Evolutionary conservation across 2,797 vertebrate species (phyloP).

Genomic region (Avahi laniger): DNA sequence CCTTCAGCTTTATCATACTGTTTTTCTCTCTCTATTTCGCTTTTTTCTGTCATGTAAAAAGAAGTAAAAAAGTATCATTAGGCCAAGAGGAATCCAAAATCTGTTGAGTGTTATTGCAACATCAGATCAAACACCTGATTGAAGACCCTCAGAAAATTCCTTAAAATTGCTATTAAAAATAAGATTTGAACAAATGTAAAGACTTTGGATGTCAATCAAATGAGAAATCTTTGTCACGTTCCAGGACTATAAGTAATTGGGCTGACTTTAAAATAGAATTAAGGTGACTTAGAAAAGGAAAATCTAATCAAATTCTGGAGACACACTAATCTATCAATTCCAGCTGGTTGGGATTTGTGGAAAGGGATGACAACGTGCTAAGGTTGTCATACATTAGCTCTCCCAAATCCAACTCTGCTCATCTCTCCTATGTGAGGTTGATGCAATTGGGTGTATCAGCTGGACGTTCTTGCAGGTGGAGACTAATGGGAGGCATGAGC

Average conservation of each 20-base stretch:
- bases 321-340: neutral
- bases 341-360: neutral
- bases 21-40: neutral
- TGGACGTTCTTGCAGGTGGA: neutral
- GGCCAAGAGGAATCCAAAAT: neutral
- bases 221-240: neutral
- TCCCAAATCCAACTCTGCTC: neutral
- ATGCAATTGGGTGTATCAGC: neutral
- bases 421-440: neutral
- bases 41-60: neutral
- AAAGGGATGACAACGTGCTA: neutral
- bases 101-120: neutral
- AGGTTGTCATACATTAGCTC: neutral
- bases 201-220: neutral
- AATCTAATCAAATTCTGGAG: neutral
- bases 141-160: neutral
- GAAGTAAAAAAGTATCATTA: neutral
- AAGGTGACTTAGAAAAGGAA: neutral
- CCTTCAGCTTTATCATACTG: neutral
- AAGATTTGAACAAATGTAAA: neutral
- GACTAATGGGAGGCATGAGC: neutral
- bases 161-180: neutral
- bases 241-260: neutral
- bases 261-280: neutral
- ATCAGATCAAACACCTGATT: neutral